Conservation (phyloP, 2,113 vertebrate genomes). For the Rattus rattus region DNA sequence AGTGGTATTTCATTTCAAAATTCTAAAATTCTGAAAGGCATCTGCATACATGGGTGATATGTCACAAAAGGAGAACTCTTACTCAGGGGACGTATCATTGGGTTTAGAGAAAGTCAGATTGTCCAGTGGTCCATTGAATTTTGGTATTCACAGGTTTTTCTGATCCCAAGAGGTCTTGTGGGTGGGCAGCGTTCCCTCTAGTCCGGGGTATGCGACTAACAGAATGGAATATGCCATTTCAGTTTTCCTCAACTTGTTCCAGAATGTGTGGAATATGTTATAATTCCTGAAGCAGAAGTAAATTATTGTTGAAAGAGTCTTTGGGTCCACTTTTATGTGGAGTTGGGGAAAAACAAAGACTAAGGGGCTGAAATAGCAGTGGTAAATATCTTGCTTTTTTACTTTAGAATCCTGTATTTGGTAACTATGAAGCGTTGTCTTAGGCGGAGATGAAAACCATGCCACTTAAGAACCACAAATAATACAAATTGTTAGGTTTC, state of each 20-base stretch:
- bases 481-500: not conserved
- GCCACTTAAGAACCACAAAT: not conserved
- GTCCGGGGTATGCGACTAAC: rapidly evolving
- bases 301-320: not conserved
- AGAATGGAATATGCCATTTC: not conserved
- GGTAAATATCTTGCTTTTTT: not conserved
- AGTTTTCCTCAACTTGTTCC: not conserved
- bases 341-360: not conserved
- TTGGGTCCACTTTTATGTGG: not conserved
- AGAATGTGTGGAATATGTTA: not conserved
- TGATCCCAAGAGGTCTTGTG: not conserved
- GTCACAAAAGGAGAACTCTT: not conserved
- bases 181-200: not conserved
- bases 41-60: not conserved
- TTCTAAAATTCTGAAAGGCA: not conserved
- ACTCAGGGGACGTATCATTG: not conserved
- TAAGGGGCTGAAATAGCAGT: not conserved
- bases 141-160: not conserved
- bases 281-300: not conserved
- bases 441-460: not conserved
- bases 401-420: not conserved
- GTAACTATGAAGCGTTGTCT: not conserved
- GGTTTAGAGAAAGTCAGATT: not conserved
- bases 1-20: not conserved
- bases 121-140: rapidly evolving